Percentiles rank a stretch among this genome's conserved stretches.
Conservation (phyloP, 2,113 vertebrate genomes). For the Clupea harengus region DNA sequence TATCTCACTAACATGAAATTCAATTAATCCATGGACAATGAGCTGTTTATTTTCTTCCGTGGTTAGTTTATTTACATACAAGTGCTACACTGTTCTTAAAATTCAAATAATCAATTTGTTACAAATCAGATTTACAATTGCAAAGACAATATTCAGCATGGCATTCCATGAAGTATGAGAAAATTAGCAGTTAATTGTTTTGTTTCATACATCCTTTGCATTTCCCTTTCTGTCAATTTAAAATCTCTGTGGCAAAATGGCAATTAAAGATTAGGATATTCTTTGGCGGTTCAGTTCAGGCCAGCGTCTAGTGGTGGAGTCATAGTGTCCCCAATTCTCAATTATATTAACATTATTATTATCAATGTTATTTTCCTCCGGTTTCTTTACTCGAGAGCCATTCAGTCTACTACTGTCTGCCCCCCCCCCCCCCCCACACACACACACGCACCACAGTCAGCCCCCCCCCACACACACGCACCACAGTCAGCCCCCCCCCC, state of each 20-base stretch:
- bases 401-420: no score
- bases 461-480: no score
- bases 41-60: not conserved
- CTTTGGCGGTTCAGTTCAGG: not conserved
- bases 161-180: no score
- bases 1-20: not conserved
- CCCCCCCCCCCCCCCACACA: no score
- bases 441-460: no score
- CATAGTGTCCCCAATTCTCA: no score
- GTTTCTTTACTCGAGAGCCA: no score
- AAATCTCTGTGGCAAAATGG: not conserved
- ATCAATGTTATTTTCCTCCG: no score
- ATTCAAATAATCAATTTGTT: not conserved
- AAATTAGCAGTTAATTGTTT: not conserved
- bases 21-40: not conserved
- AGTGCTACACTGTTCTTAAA: not conserved
- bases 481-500: no score
- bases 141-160: not conserved
- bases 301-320: no score
- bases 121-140: not conserved
- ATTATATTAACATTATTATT: no score
- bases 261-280: not conserved
- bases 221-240: not conserved
- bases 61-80: not conserved
- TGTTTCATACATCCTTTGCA: not conserved